phyloP scores from a whole-genome alignment of 1,140 invertebrate species.

The Pissodes strobi region DNA sequence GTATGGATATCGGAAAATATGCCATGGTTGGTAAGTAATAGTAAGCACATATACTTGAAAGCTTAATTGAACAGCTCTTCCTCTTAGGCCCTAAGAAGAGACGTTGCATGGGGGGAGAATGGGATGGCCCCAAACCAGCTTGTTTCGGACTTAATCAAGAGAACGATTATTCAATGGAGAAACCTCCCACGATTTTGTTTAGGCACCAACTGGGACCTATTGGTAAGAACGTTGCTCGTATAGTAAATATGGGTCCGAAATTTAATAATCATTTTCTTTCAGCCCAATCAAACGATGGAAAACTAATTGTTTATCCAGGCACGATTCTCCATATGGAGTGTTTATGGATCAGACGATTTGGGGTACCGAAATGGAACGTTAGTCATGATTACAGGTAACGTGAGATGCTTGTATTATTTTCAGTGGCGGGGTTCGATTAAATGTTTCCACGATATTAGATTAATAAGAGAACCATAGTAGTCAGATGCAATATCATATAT shows the following conservation, averaged over 20 bases:
- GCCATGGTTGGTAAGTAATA: slow-evolving; percentile 60
- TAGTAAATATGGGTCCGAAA: neutral
- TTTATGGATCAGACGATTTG: slow-evolving; percentile 81
- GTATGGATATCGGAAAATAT: slow-evolving; percentile 75
- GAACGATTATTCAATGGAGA: slow-evolving; percentile 85
- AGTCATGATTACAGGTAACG: slow-evolving; percentile 68
- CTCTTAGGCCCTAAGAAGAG: slow-evolving; percentile 59
- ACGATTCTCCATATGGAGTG: slow-evolving; percentile 86
- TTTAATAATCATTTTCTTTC: neutral
- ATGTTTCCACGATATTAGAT: too few relatives aligned
- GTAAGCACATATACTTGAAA: too few relatives aligned
- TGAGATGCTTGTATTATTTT: too few relatives aligned
- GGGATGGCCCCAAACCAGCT: slow-evolving; percentile 76
- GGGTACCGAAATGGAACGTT: slow-evolving; percentile 81
- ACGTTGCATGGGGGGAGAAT: slow-evolving; percentile 74
- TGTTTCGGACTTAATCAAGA: slow-evolving; percentile 83
- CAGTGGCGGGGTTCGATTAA: too few relatives aligned
- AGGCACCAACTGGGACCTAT: slow-evolving; percentile 80
- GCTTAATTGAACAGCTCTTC: neutral
- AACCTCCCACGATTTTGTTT: slow-evolving; percentile 83
- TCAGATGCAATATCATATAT: neutral
- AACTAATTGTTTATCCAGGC: slow-evolving; percentile 81
- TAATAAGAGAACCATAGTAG: too few relatives aligned
- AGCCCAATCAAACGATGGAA: slow-evolving; percentile 83
- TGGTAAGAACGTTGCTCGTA: slow-evolving; percentile 1